phyloP scores from a whole-genome alignment of 2,888 invertebrate species.

The Pristionchus mayeri region DNA sequence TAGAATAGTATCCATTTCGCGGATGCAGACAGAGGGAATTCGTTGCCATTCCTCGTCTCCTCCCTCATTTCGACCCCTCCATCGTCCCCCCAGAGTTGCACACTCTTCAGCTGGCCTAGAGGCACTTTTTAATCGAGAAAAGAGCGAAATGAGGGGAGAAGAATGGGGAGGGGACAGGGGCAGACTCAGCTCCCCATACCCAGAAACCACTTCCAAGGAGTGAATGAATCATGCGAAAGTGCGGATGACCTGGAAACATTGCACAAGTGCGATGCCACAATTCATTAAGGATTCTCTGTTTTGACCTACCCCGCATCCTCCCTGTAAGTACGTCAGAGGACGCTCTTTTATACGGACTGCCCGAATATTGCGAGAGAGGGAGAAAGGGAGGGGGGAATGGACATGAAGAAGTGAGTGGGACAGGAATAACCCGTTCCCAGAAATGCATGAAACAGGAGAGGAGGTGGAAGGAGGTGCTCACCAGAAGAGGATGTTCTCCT shows the following conservation, averaged over 20 bases:
- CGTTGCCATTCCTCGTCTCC: not conserved
- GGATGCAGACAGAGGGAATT: too few species aligned
- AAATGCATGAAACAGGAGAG: constrained; percentile 15
- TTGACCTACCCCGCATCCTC: not conserved
- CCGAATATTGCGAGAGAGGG: not conserved
- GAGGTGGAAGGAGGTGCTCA: constrained; percentile 54
- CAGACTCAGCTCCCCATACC: not conserved
- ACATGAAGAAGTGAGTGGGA: constrained; percentile 9
- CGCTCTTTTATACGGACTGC: constrained; percentile 1
- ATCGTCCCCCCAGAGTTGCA: constrained; percentile 12
- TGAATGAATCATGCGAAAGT: not conserved
- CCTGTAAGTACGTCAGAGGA: constrained; percentile 9
- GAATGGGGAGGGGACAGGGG: not conserved
- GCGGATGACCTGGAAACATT: not conserved
- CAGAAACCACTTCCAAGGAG: constrained; percentile 15
- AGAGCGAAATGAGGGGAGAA: not conserved
- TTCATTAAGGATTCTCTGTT: not conserved
- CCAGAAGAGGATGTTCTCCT: constrained; percentile 76
- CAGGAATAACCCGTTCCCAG: constrained; percentile 3
- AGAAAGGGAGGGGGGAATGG: not conserved
- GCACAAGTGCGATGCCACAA: too few species aligned
- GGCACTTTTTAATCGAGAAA: constrained; percentile 25
- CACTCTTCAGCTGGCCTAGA: not conserved
- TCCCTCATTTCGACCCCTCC: not conserved
- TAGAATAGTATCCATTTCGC: too few species aligned